These are phyloP conservation scores for Phymorhynchus buccinoides DNA, from an alignment of 1,140 invertebrate genomes.

Conservation along the genomic window DNA sequence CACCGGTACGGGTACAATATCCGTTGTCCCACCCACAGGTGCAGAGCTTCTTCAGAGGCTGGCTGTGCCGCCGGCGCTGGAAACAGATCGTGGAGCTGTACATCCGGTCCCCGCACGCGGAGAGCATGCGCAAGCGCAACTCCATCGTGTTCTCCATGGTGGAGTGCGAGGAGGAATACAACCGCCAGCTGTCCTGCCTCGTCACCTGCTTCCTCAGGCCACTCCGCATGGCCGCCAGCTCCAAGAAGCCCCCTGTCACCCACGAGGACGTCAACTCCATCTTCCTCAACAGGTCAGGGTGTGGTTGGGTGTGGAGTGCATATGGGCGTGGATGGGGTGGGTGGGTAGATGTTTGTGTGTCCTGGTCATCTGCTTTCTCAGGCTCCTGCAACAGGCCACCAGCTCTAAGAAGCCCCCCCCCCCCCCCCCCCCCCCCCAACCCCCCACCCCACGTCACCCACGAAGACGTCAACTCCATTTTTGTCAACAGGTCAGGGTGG, in stretches of 20 bases:
- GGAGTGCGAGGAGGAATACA: conserved; percentile 81
- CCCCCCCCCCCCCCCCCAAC: too few species aligned
- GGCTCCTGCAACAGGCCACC: conserved; percentile 92
- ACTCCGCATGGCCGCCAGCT: conserved; percentile 92
- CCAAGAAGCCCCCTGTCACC: conserved; percentile 92
- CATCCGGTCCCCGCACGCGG: conserved; percentile 94
- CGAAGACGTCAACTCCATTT: conserved; percentile 96
- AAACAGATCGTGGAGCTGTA: conserved; percentile 97
- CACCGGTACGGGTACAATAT: too few species aligned
- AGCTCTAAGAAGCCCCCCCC: conserved; percentile 94
- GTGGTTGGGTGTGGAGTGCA: too few species aligned
- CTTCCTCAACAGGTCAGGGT: conserved; percentile 84
- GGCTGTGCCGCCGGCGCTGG: conserved; percentile 93
- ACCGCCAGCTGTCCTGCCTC: conserved; percentile 91
- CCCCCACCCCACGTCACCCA: too few species aligned
- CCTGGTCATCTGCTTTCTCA: conserved; percentile 90
- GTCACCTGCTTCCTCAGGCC: conserved; percentile 93
- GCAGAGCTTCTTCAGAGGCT: conserved; percentile 94
- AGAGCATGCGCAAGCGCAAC: conserved; percentile 94
- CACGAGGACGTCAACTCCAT: conserved; percentile 97
- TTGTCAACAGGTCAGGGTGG: conserved; percentile 83
- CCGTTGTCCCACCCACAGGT: conserved; percentile 76
- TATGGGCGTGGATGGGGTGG: too few species aligned
- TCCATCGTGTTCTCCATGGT: conserved; percentile 85
- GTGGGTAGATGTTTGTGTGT: too few species aligned